Conservation (phyloP, 2,888 invertebrate species). For the Hirtodrosophila confusa region DNA sequence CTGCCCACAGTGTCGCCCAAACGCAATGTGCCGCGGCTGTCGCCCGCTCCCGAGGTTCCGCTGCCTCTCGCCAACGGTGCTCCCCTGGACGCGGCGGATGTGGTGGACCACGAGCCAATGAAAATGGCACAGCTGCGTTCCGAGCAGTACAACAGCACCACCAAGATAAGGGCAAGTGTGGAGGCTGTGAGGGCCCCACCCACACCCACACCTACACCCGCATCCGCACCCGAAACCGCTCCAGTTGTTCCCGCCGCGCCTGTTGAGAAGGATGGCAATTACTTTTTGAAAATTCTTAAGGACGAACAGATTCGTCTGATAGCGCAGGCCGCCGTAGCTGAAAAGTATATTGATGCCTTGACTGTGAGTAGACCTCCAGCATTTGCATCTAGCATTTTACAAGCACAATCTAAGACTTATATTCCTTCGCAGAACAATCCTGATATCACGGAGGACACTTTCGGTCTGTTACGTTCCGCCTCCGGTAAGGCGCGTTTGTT, state of each 20-base stretch:
- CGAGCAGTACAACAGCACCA: slow-evolving; percentile 38
- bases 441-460: slow-evolving; percentile 90
- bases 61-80: slow-evolving; percentile 29
- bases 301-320: slow-evolving; percentile 89
- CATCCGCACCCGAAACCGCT: too few species aligned
- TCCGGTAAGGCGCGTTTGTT: slow-evolving; percentile 96
- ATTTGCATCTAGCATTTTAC: not conserved
- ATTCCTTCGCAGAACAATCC: slow-evolving; percentile 79
- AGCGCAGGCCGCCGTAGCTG: slow-evolving; percentile 88
- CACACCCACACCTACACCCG: too few species aligned
- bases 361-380: slow-evolving; percentile 77
- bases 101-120: slow-evolving; percentile 66
- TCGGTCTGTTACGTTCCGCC: slow-evolving; percentile 93
- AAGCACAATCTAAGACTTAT: not conserved
- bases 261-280: slow-evolving; percentile 87
- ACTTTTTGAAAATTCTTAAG: slow-evolving; percentile 90
- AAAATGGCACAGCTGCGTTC: slow-evolving; percentile 12
- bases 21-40: slow-evolving; percentile 54
- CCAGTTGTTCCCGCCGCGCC: not conserved
- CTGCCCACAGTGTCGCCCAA: slow-evolving; percentile 88
- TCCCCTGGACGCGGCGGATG: slow-evolving; percentile 39
- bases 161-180: slow-evolving; percentile 18
- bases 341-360: slow-evolving; percentile 88
- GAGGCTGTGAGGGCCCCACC: not conserved
- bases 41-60: slow-evolving; percentile 42